Evolutionary conservation across 2,888 invertebrate species (phyloP).

Genomic region (Hemicrepidius hirtus): DNA sequence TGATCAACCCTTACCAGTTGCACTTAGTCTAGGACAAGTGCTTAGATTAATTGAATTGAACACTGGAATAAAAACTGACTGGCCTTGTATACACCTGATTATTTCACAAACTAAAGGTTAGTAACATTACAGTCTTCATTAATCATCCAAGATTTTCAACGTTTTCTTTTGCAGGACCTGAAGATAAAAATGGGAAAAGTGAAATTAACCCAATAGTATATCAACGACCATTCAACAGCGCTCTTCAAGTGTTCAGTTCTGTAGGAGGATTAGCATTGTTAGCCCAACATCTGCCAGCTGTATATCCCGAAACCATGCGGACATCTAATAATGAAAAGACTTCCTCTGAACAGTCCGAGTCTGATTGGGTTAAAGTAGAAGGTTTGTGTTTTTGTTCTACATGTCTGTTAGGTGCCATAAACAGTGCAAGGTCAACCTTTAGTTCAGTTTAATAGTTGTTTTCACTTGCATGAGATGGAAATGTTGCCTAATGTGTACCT

Average conservation of each 20-base stretch:
- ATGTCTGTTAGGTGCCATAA: neutral
- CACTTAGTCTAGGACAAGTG: slow-evolving; percentile 68
- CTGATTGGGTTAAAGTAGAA: slow-evolving; percentile 73
- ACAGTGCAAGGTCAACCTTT: too few species aligned
- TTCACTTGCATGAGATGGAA: too few species aligned
- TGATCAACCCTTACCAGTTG: slow-evolving; percentile 67
- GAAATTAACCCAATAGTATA: slow-evolving; percentile 56
- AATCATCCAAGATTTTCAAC: neutral
- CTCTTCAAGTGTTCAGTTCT: slow-evolving; percentile 90
- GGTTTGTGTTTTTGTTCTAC: slow-evolving; percentile 56
- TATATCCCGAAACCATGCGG: slow-evolving; percentile 85
- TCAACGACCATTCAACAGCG: slow-evolving; percentile 71
- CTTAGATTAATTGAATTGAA: slow-evolving; percentile 67
- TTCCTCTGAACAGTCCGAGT: slow-evolving; percentile 73
- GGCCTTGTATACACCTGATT: slow-evolving; percentile 70
- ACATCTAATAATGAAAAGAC: slow-evolving; percentile 76
- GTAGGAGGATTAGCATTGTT: slow-evolving; percentile 92
- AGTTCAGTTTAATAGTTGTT: too few species aligned
- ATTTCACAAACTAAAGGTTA: slow-evolving; percentile 69
- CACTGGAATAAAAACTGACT: slow-evolving; percentile 66
- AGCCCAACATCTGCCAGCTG: slow-evolving; percentile 91
- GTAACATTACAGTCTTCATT: slow-evolving; percentile 26
- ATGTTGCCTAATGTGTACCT: too few species aligned
- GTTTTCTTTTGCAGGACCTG: slow-evolving; percentile 49
- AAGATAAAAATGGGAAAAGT: slow-evolving; percentile 56